A percentile compares a stretch with the other conserved stretches of the same genome.
Conservation (phyloP, 1,140 invertebrate genomes). For the Chlorops oryzae region DNA sequence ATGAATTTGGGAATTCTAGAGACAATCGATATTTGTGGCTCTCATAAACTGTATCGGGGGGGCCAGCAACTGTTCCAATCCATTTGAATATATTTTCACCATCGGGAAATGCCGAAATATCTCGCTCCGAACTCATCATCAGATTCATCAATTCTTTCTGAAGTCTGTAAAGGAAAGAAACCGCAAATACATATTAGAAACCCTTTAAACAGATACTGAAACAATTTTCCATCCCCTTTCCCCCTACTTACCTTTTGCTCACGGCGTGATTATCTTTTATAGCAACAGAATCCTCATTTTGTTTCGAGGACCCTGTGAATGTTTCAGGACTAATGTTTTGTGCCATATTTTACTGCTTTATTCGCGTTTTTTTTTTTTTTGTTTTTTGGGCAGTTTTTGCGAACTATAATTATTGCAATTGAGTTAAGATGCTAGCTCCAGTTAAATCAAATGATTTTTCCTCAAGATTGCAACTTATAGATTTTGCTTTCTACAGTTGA, state of each 20-base stretch:
- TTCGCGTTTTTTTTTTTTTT: too few species aligned
- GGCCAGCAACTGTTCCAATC: constrained; percentile 90
- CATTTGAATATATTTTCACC: constrained; percentile 94
- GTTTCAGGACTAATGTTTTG: constrained; percentile 74
- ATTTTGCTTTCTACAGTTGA: too few species aligned
- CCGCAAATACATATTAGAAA: constrained; percentile 5
- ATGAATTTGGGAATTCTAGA: constrained; percentile 88
- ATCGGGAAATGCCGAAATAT: constrained; percentile 93
- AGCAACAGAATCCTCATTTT: constrained; percentile 64
- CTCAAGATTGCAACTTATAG: too few species aligned
- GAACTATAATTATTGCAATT: too few species aligned
- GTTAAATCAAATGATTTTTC: too few species aligned
- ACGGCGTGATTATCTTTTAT: constrained; percentile 79
- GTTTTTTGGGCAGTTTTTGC: too few species aligned
- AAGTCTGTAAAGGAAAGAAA: constrained; percentile 52
- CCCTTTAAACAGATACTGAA: constrained; percentile 12
- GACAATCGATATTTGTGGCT: constrained; percentile 82
- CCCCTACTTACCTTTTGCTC: constrained; percentile 65
- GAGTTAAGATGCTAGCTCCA: too few species aligned
- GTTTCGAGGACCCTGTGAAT: constrained; percentile 51
- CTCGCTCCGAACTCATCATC: constrained; percentile 83
- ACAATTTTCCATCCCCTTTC: constrained; percentile 13
- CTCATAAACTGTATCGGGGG: constrained; percentile 83
- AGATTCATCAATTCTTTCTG: constrained; percentile 78
- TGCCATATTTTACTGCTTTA: too few species aligned